Evolutionary conservation across 2,797 vertebrate species (phyloP).

Genomic region (Falco novaeseelandiae): DNA sequence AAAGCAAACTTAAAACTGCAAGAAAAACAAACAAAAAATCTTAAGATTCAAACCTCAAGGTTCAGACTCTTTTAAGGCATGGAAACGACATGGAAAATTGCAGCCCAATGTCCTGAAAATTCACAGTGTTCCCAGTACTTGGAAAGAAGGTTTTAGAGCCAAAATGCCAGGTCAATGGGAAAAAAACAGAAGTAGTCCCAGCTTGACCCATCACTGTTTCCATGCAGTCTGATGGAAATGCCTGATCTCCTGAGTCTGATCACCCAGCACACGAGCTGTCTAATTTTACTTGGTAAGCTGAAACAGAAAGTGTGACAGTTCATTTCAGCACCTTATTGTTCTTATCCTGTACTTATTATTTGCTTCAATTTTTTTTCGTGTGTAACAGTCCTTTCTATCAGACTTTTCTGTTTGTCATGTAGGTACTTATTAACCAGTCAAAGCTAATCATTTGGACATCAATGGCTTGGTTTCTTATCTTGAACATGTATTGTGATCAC

Average conservation of each 20-base stretch:
- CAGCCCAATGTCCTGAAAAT: not conserved
- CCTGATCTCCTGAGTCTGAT: not conserved
- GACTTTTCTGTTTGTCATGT: conserved; percentile 44
- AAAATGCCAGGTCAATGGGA: not conserved
- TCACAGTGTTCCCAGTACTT: not conserved
- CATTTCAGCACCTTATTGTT: not conserved
- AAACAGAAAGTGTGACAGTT: not conserved
- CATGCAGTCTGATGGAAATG: not conserved
- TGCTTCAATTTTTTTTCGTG: not conserved
- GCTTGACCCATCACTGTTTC: not conserved
- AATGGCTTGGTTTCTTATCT: conserved; percentile 23
- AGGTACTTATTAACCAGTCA: conserved; percentile 47
- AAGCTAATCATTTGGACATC: not conserved
- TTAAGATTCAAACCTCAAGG: not conserved
- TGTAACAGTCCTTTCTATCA: not conserved
- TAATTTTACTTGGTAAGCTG: not conserved
- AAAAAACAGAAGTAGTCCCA: not conserved
- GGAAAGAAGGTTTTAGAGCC: not conserved
- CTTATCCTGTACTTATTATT: not conserved
- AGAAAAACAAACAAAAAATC: not conserved
- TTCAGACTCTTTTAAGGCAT: not conserved
- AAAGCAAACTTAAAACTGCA: not conserved
- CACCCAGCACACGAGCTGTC: not conserved
- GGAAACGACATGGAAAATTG: not conserved
- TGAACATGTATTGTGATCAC: not conserved